phyloP scores from a whole-genome alignment of 2,888 invertebrate species.

The Sminthurinus aureus region DNA sequence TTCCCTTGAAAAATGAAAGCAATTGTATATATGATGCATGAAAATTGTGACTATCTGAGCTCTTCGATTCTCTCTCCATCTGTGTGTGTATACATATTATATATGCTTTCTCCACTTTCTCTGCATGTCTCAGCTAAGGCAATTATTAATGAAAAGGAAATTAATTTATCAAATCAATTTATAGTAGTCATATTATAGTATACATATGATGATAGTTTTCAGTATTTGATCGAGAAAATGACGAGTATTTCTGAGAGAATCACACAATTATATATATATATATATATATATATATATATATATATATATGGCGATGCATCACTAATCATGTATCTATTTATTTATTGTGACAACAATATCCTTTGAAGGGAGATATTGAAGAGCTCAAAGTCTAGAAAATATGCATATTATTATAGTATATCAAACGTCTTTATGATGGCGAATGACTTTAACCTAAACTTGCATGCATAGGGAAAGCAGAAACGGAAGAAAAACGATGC shows the following conservation, averaged over 20 bases:
- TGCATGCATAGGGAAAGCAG: no score
- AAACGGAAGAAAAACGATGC: not conserved
- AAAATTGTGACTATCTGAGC: conserved; percentile 11
- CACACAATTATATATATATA: not conserved
- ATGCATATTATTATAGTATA: not conserved
- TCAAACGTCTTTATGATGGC: no score
- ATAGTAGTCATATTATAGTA: not conserved
- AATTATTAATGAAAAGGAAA: conserved; percentile 1
- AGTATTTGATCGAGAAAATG: no score
- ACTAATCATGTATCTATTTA: not conserved
- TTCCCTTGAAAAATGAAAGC: conserved; percentile 15
- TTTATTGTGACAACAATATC: not conserved
- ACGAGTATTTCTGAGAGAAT: no score
- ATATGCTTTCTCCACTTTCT: not conserved
- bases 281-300: not conserved
- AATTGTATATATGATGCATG: not conserved
- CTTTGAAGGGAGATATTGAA: conserved; percentile 11
- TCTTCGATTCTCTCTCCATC: conserved; percentile 14
- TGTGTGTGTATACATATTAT: not conserved
- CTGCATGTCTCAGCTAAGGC: not conserved
- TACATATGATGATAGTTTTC: not conserved
- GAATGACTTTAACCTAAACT: no score
- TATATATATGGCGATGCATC: no score
- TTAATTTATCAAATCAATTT: conserved; percentile 13
- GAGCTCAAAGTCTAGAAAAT: conserved; percentile 29